Evolutionary conservation across 2,113 vertebrate species (phyloP).

Genomic region (Lepisosteus oculatus): DNA sequence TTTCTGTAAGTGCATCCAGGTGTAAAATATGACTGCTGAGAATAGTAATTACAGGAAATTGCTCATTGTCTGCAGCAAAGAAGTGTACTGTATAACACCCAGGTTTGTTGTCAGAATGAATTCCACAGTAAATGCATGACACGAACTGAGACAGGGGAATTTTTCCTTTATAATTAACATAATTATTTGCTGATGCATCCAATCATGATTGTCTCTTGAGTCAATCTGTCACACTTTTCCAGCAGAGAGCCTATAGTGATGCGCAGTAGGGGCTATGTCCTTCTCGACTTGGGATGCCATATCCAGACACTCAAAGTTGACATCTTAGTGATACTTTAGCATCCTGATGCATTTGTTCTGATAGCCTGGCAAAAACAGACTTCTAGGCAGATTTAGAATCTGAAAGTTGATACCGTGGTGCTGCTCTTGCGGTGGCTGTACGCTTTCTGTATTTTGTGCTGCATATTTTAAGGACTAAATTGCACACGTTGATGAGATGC

Average conservation of each 20-base stretch:
- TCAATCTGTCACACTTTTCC: not conserved
- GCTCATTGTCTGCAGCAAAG: too few relatives aligned
- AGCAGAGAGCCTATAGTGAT: not conserved
- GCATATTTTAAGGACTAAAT: not conserved
- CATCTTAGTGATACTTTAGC: not conserved
- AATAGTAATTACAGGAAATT: too few relatives aligned
- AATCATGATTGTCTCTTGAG: not conserved
- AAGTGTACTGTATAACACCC: too few relatives aligned
- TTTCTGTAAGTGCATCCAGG: too few relatives aligned
- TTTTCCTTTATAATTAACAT: not conserved
- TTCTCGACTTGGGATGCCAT: not conserved
- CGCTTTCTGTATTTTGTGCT: not conserved
- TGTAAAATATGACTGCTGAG: too few relatives aligned
- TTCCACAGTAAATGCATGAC: not conserved
- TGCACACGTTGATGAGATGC: constrained; percentile 3
- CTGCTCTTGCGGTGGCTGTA: not conserved
- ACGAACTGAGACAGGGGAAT: not conserved
- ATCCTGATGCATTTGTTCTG: not conserved
- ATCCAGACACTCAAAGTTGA: not conserved
- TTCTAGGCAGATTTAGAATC: not conserved
- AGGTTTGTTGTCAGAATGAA: not conserved
- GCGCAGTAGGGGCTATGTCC: not conserved
- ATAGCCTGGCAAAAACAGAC: not conserved
- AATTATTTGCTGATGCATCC: not conserved
- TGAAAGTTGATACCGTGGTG: not conserved